Conservation (phyloP, 2,888 invertebrate species). For the Reticulitermes lucifugus region DNA sequence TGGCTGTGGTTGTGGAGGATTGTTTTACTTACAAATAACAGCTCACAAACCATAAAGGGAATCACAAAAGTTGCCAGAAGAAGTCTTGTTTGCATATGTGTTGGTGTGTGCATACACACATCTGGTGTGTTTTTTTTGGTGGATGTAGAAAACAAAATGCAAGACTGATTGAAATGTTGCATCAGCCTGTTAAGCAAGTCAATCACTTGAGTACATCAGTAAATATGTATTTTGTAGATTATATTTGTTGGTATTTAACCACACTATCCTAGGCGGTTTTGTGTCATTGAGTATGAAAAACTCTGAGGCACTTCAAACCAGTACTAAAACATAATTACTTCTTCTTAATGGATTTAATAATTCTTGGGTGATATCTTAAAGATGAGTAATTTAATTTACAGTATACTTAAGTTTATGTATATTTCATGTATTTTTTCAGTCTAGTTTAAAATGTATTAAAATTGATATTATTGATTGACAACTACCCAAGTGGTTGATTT, state of each 20-base stretch:
- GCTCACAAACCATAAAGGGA: neutral
- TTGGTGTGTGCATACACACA: neutral
- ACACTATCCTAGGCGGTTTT: neutral
- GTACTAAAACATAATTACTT: neutral
- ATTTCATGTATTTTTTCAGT: neutral
- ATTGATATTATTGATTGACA: neutral
- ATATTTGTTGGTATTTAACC: constrained; percentile 16
- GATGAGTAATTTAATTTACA: neutral
- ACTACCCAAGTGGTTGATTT: constrained; percentile 25
- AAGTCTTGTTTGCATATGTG: neutral
- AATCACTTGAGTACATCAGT: constrained; percentile 3
- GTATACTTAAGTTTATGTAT: neutral
- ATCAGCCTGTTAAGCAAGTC: constrained; percentile 6
- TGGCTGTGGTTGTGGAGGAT: constrained; percentile 9
- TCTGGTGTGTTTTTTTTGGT: neutral
- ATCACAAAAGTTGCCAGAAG: neutral
- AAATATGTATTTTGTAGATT: constrained; percentile 2
- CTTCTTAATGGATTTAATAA: neutral
- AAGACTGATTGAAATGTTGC: constrained; percentile 29
- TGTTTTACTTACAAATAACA: neutral
- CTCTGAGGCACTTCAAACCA: neutral
- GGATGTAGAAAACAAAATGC: constrained; percentile 3
- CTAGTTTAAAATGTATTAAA: neutral
- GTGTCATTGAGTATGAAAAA: constrained; percentile 13
- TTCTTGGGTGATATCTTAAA: constrained; percentile 3